phyloP scores from a whole-genome alignment of 2,797 vertebrate species.

The Hyperoplus immaculatus region DNA sequence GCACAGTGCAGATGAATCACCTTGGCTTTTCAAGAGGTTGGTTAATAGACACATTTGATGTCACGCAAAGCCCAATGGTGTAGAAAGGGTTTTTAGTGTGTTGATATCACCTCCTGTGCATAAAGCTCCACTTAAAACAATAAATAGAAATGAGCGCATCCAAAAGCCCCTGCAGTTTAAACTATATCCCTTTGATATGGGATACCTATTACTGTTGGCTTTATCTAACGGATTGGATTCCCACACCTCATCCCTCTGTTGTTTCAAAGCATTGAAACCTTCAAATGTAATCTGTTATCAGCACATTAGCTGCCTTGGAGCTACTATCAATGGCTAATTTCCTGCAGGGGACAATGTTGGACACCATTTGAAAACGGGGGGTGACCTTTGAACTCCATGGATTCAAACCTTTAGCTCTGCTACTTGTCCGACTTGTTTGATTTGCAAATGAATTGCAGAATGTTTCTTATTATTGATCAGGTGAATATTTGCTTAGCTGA shows the following conservation, averaged over 20 bases:
- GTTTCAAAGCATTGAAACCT: constrained; percentile 79
- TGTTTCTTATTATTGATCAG: background rate
- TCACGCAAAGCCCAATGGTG: constrained; percentile 79
- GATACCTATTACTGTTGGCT: constrained; percentile 84
- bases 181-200: constrained; percentile 84
- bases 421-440: constrained; percentile 7
- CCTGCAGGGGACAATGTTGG: constrained; percentile 53
- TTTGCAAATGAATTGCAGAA: background rate
- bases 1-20: constrained; percentile 80
- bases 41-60: constrained; percentile 86
- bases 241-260: constrained; percentile 75
- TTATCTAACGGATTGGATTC: constrained; percentile 85
- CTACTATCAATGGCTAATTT: constrained; percentile 58
- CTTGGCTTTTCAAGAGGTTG: constrained; percentile 83
- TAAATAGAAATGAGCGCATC: constrained; percentile 83
- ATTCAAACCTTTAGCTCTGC: constrained; percentile 15
- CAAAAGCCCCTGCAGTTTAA: constrained; percentile 82
- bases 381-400: constrained; percentile 63
- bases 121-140: constrained; percentile 86
- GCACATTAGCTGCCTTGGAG: constrained; percentile 74
- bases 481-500: background rate
- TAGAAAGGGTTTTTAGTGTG: constrained; percentile 84
- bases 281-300: constrained; percentile 80
- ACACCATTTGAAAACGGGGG: constrained; percentile 48
- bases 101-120: constrained; percentile 82